Base-by-base conservation (phyloP, 2,888 invertebrate genomes). In the Netelia fuscicornis region DNA sequence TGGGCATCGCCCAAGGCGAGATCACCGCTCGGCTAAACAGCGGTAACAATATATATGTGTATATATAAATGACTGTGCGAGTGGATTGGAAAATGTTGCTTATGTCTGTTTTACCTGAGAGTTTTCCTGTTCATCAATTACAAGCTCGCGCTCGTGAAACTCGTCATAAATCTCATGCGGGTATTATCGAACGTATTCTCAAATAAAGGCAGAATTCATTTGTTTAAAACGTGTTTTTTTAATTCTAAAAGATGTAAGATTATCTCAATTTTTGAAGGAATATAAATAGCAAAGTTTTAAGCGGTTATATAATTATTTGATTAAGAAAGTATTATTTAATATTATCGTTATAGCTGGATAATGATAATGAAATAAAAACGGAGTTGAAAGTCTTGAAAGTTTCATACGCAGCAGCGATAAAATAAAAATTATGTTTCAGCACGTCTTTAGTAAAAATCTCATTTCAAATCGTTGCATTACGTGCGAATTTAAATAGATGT, bases 1-100 rank as follows among this genome's bases (percentile, higher is more conserved):
- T 76, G 79, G 75, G 80, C 65, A 83, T 75, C 74, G 83, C 80
- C 70, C 64, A 79, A 64, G 83, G 83, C 75, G 64, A 79, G 75
- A 79, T 81, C 62, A 23, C 25, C 52, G 54, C 65, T 72, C 70
- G 54, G 44, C 37, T n/a, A 48, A 68, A 52, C 60, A 48, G 11
- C 58, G 44, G 52, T 20, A n/a, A 20, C 20, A n/a, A 70, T 60
- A 48, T 37, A 25, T 23, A 37, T 37, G 54, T 54, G 1, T 20
- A 20, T 20, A 20, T 20, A 13, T 37, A 20, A 65, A 25, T 54
- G 37, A 60, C 5, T 6, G 37, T 37, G 37, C 6, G 37, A 6
- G 37, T 37, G 60, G 67, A 74, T 80, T 67, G 17, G 58, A 65
- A 42, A 71, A 54, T 70, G 10, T 54, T 67, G 1, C 30, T 25